Conservation (phyloP, 2,888 invertebrate genomes). For the Halocaridina rubra region DNA sequence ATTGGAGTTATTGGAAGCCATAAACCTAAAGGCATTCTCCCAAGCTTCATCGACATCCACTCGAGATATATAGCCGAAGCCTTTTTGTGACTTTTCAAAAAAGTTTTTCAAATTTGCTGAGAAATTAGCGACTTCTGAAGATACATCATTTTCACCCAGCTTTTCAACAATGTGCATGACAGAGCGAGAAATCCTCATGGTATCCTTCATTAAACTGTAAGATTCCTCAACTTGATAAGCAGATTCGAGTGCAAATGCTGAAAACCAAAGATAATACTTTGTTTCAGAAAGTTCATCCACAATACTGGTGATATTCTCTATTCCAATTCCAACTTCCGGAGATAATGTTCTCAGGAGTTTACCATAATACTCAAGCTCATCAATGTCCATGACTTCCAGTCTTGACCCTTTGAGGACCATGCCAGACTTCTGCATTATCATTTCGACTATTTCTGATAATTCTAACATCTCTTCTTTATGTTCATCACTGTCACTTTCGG, state of each 20-base stretch:
- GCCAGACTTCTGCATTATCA: no score
- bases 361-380: no score
- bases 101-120: neutral
- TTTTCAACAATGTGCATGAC: neutral
- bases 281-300: neutral
- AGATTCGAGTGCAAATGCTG: neutral
- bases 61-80: neutral
- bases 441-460: no score
- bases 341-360: no score
- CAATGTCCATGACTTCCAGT: no score
- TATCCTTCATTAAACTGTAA: neutral
- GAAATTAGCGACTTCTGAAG: neutral
- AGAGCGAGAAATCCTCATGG: neutral
- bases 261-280: neutral
- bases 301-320: neutral
- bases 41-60: neutral
- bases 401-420: no score
- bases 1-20: neutral
- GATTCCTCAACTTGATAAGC: neutral
- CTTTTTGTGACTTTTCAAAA: neutral
- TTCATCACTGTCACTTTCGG: no score
- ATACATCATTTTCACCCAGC: neutral
- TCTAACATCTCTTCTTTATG: no score
- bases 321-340: no score
- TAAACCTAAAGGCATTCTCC: neutral